phyloP scores from a whole-genome alignment of 2,113 vertebrate genomes.

The Dromiciops gliroides region DNA sequence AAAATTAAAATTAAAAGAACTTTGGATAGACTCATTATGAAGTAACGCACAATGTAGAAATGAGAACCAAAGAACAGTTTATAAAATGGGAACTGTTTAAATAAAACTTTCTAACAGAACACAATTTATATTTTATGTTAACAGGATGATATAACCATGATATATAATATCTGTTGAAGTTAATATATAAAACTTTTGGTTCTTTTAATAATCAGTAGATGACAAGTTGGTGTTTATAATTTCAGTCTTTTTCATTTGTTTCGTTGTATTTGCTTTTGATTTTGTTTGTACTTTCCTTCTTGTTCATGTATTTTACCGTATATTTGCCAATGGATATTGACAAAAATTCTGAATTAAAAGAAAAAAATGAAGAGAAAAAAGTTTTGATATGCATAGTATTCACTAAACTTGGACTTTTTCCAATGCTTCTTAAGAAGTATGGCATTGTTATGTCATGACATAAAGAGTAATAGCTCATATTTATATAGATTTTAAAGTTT shows the following conservation, averaged over 20 bases:
- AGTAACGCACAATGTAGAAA: not conserved
- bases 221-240: too few relatives aligned
- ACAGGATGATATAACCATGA: not conserved
- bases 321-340: too few relatives aligned
- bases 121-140: not conserved
- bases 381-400: too few relatives aligned
- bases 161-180: not conserved
- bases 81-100: not conserved
- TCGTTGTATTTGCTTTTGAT: too few relatives aligned
- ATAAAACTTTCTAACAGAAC: not conserved
- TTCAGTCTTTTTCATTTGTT: too few relatives aligned
- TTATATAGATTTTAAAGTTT: not conserved
- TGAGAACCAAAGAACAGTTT: not conserved
- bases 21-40: not conserved
- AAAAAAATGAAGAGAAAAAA: too few relatives aligned
- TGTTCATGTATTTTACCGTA: too few relatives aligned
- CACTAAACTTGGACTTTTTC: too few relatives aligned
- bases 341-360: too few relatives aligned
- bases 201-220: not conserved
- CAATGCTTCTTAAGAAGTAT: not conserved
- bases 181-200: not conserved
- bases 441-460: not conserved
- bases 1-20: not conserved
- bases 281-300: too few relatives aligned
- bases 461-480: not conserved